Conservation (phyloP, 2,888 invertebrate species). For the Lycia hirtaria region DNA sequence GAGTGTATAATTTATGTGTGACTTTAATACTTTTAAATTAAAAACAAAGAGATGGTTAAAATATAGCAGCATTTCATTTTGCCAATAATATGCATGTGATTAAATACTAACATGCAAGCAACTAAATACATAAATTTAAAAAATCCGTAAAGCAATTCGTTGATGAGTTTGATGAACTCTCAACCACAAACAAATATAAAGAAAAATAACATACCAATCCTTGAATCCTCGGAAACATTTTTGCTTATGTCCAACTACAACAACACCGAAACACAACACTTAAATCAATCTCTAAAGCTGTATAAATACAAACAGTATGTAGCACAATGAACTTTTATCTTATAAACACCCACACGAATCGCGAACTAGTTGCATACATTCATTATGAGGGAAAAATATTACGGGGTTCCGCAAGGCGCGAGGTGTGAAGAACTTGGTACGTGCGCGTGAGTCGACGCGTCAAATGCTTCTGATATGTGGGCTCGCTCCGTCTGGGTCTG, state of each 20-base stretch:
- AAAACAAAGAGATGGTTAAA: too few species aligned
- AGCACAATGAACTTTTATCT: conserved; percentile 59
- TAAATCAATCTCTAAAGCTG: conserved; percentile 44
- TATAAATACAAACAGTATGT: conserved; percentile 33
- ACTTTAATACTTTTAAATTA: background rate
- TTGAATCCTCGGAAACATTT: conserved; percentile 81
- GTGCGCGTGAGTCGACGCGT: conserved; percentile 66
- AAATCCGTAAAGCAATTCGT: too few species aligned
- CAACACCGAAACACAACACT: conserved; percentile 53
- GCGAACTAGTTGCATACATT: conserved; percentile 47
- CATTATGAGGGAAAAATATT: conserved; percentile 48
- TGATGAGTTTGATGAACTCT: too few species aligned
- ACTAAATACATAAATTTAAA: too few species aligned
- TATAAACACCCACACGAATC: conserved; percentile 53
- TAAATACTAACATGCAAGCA: too few species aligned
- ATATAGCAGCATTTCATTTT: too few species aligned
- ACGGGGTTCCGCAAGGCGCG: conserved; percentile 50
- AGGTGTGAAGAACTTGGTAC: conserved; percentile 35
- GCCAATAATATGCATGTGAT: too few species aligned
- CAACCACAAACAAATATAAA: conserved; percentile 6
- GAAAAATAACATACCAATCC: conserved; percentile 70
- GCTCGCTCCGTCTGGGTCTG: conserved; percentile 37
- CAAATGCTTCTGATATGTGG: conserved; percentile 55
- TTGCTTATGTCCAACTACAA: conserved; percentile 46
- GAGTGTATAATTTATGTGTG: background rate